phyloP scores from a whole-genome alignment of 2,113 vertebrate species.

The Gobiocypris rarus region DNA sequence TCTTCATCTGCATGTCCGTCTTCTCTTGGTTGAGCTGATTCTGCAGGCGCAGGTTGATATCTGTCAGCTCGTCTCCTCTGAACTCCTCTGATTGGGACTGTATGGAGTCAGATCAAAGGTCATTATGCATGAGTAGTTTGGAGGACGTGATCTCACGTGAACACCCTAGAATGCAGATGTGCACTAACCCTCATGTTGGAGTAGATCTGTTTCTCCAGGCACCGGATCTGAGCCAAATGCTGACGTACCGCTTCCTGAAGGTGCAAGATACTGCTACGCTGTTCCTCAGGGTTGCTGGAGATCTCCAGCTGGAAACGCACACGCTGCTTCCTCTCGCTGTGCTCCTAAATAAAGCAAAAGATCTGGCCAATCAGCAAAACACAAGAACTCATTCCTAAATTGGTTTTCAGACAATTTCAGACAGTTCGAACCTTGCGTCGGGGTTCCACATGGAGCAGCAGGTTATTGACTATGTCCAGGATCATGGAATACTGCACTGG shows the following conservation, averaged over 20 bases:
- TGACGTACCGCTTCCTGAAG: conserved; percentile 94
- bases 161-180: neutral
- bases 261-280: conserved; percentile 95
- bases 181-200: conserved; percentile 87
- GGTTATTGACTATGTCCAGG: conserved; percentile 97
- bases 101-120: conserved; percentile 8
- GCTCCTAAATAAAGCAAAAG: conserved; percentile 78
- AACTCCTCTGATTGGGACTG: conserved; percentile 90
- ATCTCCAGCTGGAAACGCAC: conserved; percentile 99
- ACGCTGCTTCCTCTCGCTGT: conserved; percentile 97
- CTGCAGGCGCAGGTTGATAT: conserved; percentile 89
- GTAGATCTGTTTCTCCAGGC: conserved; percentile 97
- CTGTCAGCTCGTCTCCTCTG: conserved; percentile 82
- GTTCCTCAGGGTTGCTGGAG: conserved; percentile 97
- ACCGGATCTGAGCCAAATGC: conserved; percentile 92
- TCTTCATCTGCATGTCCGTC: conserved; percentile 92
- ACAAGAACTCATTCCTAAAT: neutral
- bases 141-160: neutral
- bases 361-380: neutral
- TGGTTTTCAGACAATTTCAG: neutral
- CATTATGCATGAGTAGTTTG: neutral
- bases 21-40: conserved; percentile 96
- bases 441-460: conserved; percentile 94
- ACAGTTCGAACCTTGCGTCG: conserved; percentile 85
- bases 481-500: conserved; percentile 98